Evolutionary conservation across 1,140 invertebrate species (phyloP), one percentile per base, ranked within the genome.

Genomic region (Parapsyche elsis): DNA sequence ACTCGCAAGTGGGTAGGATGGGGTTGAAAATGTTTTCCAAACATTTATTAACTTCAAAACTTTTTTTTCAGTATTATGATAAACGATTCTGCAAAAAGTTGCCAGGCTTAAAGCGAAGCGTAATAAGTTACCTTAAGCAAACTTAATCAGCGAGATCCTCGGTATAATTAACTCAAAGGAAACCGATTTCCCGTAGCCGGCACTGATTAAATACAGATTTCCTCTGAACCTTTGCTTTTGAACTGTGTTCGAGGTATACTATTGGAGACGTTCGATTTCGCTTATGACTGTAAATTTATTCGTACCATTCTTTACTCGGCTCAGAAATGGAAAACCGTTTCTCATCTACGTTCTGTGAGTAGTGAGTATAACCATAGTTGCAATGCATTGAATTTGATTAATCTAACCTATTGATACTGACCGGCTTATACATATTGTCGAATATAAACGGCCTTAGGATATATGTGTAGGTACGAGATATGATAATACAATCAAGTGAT

Each of bases 111-210:
- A 67, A 26, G 64, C 64, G 24, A 67, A 67, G 64, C 21, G 24
- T 67, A 67, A 67, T 67, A 30, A 67, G 64, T 67, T 67, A 67
- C 64, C 64, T 67, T 67, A 67, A 67, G 64, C 24, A 67, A 67
- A 67, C 64, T 67, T 67, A 67, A 67, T 67, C 64, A 30, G 64
- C 21, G 24, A 67, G 64, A 26, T 67, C 24, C 23, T 67, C 64
- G 64, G 64, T 67, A 67, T 67, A 67, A 67, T 67, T 67, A 67
- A 67, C 64, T 67, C 64, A 67, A 67, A 67, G 64, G 64, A 67
- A 67, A 67, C 64, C 64, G 64, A 67, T 67, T 67, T 67, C 64
- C 64, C n/a, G 64, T 21, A 67, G 24, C 21, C 64, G 24, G 24
- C 10, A 9, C 21, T 23, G 64, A 67, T 67, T 67, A 67, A 67